Percentiles rank a stretch among this genome's conserved stretches.
Evolutionary conservation across 2,797 vertebrate species (phyloP).

Genomic region (Prunella strophiata): DNA sequence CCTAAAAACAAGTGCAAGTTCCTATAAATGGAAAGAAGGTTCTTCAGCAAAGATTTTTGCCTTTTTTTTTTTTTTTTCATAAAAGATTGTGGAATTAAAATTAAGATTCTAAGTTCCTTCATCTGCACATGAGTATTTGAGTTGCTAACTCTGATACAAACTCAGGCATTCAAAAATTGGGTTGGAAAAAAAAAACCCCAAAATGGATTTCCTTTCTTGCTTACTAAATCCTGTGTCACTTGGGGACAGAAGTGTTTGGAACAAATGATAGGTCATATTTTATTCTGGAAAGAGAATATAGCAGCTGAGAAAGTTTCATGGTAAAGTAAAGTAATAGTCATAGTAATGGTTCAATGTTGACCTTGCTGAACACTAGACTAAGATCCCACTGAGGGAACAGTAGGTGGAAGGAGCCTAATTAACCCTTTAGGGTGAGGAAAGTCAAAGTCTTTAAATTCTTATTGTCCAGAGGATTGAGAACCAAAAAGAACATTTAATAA

Average conservation of each 20-base stretch:
- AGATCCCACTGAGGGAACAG: background rate
- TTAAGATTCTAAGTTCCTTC: background rate
- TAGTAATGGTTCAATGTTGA: background rate
- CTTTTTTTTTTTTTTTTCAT: too few species aligned
- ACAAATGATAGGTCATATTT: background rate
- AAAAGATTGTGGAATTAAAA: background rate
- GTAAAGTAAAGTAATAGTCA: background rate
- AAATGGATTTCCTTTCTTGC: background rate
- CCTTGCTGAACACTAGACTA: background rate
- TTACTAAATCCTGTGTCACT: background rate
- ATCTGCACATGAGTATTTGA: background rate
- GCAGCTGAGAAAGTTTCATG: background rate
- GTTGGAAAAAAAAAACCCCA: fast-evolving
- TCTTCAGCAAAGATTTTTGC: background rate
- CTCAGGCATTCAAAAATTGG: background rate
- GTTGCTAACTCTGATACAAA: background rate
- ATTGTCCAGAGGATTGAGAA: background rate
- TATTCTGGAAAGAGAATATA: background rate
- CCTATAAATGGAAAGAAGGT: background rate
- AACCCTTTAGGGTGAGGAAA: background rate
- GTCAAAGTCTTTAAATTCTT: background rate
- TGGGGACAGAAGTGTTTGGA: background rate
- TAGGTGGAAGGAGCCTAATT: background rate
- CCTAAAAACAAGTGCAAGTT: background rate
- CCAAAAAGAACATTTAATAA: background rate